phyloP scores from a whole-genome alignment of 2,888 invertebrate genomes.

The Hemaris fuciformis region DNA sequence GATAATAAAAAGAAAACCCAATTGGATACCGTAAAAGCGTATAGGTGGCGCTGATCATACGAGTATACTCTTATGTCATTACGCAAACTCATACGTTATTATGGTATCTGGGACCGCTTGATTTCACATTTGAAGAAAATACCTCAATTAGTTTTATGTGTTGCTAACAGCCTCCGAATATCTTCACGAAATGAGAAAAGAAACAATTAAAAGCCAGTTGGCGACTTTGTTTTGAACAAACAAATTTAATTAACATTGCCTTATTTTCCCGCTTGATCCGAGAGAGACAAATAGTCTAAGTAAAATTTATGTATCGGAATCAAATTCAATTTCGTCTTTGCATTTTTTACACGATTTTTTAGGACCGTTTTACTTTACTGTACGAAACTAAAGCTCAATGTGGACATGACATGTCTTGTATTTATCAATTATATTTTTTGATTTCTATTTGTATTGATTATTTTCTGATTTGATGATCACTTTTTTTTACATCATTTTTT shows the following conservation, averaged over 20 bases:
- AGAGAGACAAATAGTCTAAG: constrained; percentile 78
- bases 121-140: background rate
- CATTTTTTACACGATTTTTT: constrained; percentile 77
- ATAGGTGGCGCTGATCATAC: too few relatives aligned
- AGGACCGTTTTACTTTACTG: constrained; percentile 57
- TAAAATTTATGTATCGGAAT: constrained; percentile 81
- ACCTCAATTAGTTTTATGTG: background rate
- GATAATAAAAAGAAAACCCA: too few relatives aligned
- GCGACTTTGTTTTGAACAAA: constrained; percentile 65
- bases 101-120: background rate
- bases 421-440: background rate
- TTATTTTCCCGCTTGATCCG: constrained; percentile 74
- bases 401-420: constrained; percentile 44
- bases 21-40: too few relatives aligned
- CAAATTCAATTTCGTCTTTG: constrained; percentile 80
- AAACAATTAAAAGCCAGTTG: constrained; percentile 67
- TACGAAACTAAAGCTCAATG: constrained; percentile 42
- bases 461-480: too few relatives aligned
- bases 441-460: too few relatives aligned
- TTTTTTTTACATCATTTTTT: background rate
- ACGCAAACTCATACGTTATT: background rate
- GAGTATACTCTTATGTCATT: background rate
- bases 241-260: constrained; percentile 77
- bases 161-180: constrained; percentile 11
- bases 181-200: constrained; percentile 39